Conservation (phyloP, 2,113 vertebrate genomes). For the Candoia aspera region DNA sequence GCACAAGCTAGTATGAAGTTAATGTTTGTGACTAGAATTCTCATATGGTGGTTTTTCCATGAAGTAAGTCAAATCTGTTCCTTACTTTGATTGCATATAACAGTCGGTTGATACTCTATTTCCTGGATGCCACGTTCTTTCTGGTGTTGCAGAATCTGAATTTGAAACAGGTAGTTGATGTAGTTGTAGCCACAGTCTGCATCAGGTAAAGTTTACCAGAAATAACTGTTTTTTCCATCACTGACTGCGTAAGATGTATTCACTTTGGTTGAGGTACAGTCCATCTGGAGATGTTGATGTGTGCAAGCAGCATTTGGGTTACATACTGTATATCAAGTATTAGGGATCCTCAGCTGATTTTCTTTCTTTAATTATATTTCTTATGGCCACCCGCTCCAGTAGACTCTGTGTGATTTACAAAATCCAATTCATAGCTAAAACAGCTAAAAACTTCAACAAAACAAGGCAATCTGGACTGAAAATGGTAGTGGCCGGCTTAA, state of each 20-base stretch:
- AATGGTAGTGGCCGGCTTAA: too few species aligned
- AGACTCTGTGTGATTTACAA: not conserved
- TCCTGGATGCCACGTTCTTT: not conserved
- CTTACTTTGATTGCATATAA: not conserved
- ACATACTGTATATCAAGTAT: not conserved
- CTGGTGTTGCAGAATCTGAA: not conserved
- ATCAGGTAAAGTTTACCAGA: not conserved
- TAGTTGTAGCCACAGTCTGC: not conserved
- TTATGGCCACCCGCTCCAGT: not conserved
- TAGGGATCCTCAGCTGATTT: not conserved
- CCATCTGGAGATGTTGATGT: not conserved
- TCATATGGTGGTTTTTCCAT: not conserved
- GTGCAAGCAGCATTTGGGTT: not conserved
- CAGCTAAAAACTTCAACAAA: not conserved
- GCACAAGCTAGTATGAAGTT: slow-evolving; percentile 60
- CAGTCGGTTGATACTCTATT: not conserved
- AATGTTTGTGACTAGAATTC: slow-evolving; percentile 54
- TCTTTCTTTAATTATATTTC: not conserved
- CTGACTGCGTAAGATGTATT: not conserved
- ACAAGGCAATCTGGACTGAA: too few species aligned
- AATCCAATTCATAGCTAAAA: not conserved
- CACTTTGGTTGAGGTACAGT: not conserved
- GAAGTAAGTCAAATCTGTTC: not conserved
- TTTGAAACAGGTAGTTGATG: not conserved
- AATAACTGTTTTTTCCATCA: not conserved